A percentile compares a stretch with the other conserved stretches of the same genome.
phyloP scores from a whole-genome alignment of 1,140 invertebrate genomes.

The Nasonia giraulti region DNA sequence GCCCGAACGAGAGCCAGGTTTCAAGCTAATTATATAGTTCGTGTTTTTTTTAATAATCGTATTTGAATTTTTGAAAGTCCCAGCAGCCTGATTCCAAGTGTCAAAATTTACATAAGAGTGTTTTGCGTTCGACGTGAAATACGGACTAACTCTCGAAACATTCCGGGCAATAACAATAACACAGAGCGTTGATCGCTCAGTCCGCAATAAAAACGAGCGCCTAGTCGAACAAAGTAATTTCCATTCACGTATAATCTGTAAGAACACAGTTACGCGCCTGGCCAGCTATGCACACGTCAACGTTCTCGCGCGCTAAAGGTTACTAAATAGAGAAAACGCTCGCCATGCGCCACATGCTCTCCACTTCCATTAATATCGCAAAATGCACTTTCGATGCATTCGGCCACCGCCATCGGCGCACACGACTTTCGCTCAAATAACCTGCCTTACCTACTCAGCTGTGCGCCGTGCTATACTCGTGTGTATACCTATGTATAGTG shows the following conservation, averaged over 20 bases:
- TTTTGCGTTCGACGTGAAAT: too few relatives aligned
- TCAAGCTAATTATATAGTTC: too few relatives aligned
- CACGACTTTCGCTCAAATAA: constrained; percentile 34
- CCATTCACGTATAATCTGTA: background rate
- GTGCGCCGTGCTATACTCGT: background rate
- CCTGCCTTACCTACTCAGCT: background rate
- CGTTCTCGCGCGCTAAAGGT: background rate
- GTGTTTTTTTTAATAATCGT: too few relatives aligned
- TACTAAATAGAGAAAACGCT: constrained; percentile 23
- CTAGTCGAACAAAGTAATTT: too few relatives aligned
- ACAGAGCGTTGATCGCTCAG: too few relatives aligned
- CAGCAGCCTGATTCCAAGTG: too few relatives aligned
- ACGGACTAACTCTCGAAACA: too few relatives aligned
- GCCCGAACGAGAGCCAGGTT: too few relatives aligned
- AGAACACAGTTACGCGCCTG: background rate
- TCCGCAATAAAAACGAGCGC: too few relatives aligned
- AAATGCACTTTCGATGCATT: constrained; percentile 41
- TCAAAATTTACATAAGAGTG: too few relatives aligned
- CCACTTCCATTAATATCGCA: constrained; percentile 5
- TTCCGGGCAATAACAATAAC: too few relatives aligned
- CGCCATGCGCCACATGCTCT: constrained; percentile 38
- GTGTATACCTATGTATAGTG: background rate
- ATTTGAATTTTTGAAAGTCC: too few relatives aligned
- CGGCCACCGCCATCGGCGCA: background rate
- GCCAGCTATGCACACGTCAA: background rate